Conservation (phyloP, 2,888 invertebrate genomes). For the Toxonevra muliebris region DNA sequence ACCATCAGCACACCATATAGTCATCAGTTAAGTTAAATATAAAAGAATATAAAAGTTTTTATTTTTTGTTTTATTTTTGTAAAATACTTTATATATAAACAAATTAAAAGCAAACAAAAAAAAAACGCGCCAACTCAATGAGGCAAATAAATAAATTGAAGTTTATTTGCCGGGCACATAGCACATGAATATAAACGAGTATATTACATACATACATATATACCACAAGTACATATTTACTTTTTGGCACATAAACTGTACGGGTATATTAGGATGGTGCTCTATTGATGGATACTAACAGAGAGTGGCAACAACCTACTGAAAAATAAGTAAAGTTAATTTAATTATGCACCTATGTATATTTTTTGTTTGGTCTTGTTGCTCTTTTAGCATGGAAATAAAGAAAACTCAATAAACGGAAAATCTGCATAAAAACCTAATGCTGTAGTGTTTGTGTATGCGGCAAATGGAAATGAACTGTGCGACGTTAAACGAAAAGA, state of each 20-base stretch:
- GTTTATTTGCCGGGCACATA: slow-evolving; percentile 22
- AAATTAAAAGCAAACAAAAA: slow-evolving; percentile 13
- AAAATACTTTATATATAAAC: slow-evolving; percentile 1
- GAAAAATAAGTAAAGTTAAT: background rate
- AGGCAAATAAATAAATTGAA: slow-evolving; percentile 24
- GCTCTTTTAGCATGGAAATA: too few relatives aligned
- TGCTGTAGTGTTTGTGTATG: background rate
- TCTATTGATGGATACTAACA: slow-evolving; percentile 4
- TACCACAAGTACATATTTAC: background rate
- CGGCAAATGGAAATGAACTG: background rate
- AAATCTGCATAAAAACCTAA: background rate
- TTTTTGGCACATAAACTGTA: background rate
- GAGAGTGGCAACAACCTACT: background rate
- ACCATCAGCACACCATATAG: too few relatives aligned
- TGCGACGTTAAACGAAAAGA: too few relatives aligned
- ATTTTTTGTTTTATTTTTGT: slow-evolving; percentile 38
- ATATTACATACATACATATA: background rate
- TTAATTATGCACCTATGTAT: background rate
- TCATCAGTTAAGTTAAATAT: slow-evolving; percentile 14
- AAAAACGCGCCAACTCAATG: slow-evolving; percentile 20
- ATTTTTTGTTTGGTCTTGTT: too few relatives aligned
- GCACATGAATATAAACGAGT: background rate
- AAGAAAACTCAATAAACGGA: too few relatives aligned
- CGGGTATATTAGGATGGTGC: slow-evolving; percentile 4
- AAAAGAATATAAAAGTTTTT: slow-evolving; percentile 29